Base-by-base conservation (phyloP, 2,888 invertebrate genomes). In the Baronia brevicornis region DNA sequence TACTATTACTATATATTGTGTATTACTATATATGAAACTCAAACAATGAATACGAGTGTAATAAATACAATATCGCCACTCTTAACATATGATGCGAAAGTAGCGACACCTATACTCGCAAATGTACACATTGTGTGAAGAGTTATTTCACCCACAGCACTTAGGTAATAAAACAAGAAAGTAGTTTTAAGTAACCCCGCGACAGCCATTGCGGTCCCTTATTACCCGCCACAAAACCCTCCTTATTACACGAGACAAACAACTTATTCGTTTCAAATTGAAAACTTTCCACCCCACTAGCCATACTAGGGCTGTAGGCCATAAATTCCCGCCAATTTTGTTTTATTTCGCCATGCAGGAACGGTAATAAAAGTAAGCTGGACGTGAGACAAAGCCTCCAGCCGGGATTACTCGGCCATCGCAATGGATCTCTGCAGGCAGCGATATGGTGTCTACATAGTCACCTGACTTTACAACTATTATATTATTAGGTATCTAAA, bases 281-380 rank as follows among this genome's bases (percentile, higher is more conserved):
- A 84, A 84, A 84, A 80, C 74, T 84, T 79, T 78, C 77, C 77
- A 70, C 80, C 79, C 79, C 77, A 79, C 78, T 78, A 73, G 77
- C 74, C 72, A 64, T 68, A 62, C 57, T 64, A 65, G 66, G 77
- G 65, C 70, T 69, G 73, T 61, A 73, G 72, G 62, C 70, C 75
- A 80, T 84, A 84, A 84, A 84, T 82, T 82, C 77, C 72, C 70
- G 78, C 72, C 82, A 84, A 82, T 84, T 82, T 82, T 82, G 82
- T 82, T 84, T 84, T 82, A 84, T 80, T 84, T 79, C 73, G 66
- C 60, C 60, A 77, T 82, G 73, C 79, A 78, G 79, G 78, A 77
- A 72, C 71, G 71, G 82, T 80, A 80, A 79, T 84, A 84, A 82
- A 84, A 82, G 82, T 84, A 80, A 84, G 78, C 82, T 77, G 78